Conservation (phyloP, 2,888 invertebrate species). For the Tribolium freemani region DNA sequence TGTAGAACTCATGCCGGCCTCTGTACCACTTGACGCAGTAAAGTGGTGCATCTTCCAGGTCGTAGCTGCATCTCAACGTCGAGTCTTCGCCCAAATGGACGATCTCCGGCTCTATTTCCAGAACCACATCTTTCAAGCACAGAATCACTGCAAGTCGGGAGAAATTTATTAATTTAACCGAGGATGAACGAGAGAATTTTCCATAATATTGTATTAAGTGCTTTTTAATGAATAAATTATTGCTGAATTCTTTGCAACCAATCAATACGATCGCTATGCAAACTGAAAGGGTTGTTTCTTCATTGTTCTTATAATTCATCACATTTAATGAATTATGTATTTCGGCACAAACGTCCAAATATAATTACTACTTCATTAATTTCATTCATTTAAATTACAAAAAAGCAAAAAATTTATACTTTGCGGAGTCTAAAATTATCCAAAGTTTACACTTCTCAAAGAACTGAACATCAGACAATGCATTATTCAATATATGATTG, state of each 20-base stretch:
- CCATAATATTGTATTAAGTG: not conserved
- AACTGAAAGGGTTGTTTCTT: slow-evolving; percentile 22
- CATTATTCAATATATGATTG: not conserved
- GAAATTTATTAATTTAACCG: slow-evolving; percentile 2
- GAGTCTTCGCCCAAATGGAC: slow-evolving; percentile 81
- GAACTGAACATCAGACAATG: not conserved
- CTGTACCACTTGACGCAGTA: slow-evolving; percentile 91
- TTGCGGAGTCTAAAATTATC: no score
- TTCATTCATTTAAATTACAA: no score
- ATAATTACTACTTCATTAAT: not conserved
- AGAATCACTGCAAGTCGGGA: slow-evolving; percentile 70
- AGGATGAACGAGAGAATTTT: not conserved
- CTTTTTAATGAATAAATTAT: slow-evolving; percentile 30
- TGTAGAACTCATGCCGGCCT: slow-evolving; percentile 85
- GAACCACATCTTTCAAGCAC: slow-evolving; percentile 79
- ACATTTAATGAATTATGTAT: slow-evolving; percentile 8
- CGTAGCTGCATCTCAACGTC: slow-evolving; percentile 80
- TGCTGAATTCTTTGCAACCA: not conserved
- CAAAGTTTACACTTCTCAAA: not conserved
- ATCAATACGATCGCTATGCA: slow-evolving; percentile 24
- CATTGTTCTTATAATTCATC: slow-evolving; percentile 2
- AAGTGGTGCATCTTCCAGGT: slow-evolving; percentile 81
- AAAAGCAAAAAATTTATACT: no score
- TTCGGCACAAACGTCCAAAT: not conserved
- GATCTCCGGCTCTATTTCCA: slow-evolving; percentile 78